These are phyloP conservation scores for Zosterops borbonicus DNA, from an alignment of 2,113 vertebrate species.

Conservation along the genomic window DNA sequence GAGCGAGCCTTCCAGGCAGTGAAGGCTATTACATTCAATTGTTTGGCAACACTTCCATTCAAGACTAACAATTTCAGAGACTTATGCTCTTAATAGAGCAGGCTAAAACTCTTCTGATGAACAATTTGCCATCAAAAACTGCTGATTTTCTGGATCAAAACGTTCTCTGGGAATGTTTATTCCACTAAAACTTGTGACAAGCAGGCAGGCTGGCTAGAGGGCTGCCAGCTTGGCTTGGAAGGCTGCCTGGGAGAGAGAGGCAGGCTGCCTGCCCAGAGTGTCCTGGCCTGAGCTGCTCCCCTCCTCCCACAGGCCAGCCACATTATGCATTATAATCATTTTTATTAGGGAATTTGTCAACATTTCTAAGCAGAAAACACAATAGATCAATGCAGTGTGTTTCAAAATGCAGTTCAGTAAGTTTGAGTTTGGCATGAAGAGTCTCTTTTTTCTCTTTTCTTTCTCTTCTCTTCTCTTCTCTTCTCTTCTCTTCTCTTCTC, in stretches of 20 bases:
- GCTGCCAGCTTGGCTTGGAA: constrained; percentile 19
- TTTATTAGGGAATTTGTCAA: neutral
- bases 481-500: too few relatives aligned
- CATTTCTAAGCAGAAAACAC: neutral
- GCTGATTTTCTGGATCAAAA: constrained; percentile 54
- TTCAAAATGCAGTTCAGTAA: neutral
- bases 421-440: neutral
- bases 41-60: constrained; percentile 48
- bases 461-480: too few relatives aligned
- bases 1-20: constrained; percentile 27
- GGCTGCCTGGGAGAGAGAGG: neutral
- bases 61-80: constrained; percentile 52
- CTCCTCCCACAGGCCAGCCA: neutral
- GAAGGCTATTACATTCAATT: constrained; percentile 27
- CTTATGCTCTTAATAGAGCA: constrained; percentile 39
- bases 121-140: constrained; percentile 54
- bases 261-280: constrained; percentile 18
- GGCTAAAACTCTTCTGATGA: constrained; percentile 45
- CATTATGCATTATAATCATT: neutral
- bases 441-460: accelerated
- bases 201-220: constrained; percentile 25
- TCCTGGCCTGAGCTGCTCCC: neutral
- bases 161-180: neutral
- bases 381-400: neutral
- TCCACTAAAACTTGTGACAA: constrained; percentile 4